Evolutionary conservation across 2,113 vertebrate genomes (phyloP).

Genomic region (Oreotragus oreotragus): DNA sequence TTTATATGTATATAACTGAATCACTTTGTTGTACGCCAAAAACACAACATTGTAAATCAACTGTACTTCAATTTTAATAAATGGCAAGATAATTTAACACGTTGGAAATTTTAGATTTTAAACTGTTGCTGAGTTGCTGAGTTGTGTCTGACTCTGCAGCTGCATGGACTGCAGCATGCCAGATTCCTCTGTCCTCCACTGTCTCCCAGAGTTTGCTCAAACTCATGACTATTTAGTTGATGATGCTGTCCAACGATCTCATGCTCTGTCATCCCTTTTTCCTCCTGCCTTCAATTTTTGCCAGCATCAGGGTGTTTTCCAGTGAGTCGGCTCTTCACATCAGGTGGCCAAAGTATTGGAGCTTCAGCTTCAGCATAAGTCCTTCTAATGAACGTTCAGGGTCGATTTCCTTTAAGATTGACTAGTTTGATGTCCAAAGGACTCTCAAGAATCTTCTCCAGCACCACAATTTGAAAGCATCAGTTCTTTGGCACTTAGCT

Average conservation of each 20-base stretch:
- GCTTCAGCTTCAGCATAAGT: background rate
- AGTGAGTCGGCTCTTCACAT: fast-evolving
- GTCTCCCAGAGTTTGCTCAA: background rate
- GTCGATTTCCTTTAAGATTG: background rate
- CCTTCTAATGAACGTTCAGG: background rate
- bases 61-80: background rate
- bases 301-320: background rate
- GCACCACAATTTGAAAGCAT: background rate
- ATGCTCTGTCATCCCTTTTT: background rate
- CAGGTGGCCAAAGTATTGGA: background rate
- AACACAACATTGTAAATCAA: background rate
- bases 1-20: background rate
- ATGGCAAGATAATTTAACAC: background rate
- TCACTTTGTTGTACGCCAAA: background rate
- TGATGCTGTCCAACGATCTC: background rate
- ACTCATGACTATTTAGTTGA: background rate
- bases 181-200: background rate
- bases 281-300: background rate
- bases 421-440: background rate
- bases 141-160: background rate
- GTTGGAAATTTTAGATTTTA: background rate
- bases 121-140: background rate
- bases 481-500: background rate
- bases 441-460: background rate
- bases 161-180: background rate